Percentiles rank a stretch among this genome's conserved stretches.
Evolutionary conservation across 2,797 vertebrate genomes (phyloP).

Genomic region (Carduelis carduelis): DNA sequence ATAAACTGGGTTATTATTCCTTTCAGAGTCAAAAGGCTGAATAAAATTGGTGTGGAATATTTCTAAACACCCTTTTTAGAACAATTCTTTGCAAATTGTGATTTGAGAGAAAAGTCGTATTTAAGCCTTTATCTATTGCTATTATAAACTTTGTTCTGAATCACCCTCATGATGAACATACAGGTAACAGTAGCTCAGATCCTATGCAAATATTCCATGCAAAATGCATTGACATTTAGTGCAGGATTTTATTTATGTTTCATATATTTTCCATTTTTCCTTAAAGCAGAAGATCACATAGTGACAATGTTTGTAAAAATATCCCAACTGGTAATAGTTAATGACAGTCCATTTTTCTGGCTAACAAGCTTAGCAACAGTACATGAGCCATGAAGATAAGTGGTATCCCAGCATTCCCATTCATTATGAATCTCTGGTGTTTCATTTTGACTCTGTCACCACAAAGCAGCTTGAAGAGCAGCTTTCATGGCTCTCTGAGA

Average conservation of each 20-base stretch:
- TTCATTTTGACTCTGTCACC: neutral
- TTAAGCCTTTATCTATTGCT: neutral
- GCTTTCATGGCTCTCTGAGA: neutral
- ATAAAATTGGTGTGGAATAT: neutral
- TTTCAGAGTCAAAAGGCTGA: conserved; percentile 13
- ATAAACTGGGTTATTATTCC: neutral
- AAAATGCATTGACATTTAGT: neutral
- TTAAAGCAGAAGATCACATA: neutral
- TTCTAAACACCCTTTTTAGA: neutral
- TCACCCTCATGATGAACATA: neutral
- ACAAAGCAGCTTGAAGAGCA: neutral
- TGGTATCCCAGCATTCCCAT: neutral
- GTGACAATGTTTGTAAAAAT: neutral
- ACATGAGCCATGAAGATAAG: neutral
- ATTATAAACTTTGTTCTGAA: neutral
- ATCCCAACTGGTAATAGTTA: neutral
- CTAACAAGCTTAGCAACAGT: neutral
- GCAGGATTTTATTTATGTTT: neutral
- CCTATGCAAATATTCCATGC: neutral
- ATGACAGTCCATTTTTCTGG: neutral
- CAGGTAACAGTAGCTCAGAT: neutral
- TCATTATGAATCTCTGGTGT: fast-evolving
- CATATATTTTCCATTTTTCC: neutral
- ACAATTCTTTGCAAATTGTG: neutral
- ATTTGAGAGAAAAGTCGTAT: neutral